phyloP scores from a whole-genome alignment of 2,888 invertebrate genomes.

The Flabesymbios commensalis region DNA sequence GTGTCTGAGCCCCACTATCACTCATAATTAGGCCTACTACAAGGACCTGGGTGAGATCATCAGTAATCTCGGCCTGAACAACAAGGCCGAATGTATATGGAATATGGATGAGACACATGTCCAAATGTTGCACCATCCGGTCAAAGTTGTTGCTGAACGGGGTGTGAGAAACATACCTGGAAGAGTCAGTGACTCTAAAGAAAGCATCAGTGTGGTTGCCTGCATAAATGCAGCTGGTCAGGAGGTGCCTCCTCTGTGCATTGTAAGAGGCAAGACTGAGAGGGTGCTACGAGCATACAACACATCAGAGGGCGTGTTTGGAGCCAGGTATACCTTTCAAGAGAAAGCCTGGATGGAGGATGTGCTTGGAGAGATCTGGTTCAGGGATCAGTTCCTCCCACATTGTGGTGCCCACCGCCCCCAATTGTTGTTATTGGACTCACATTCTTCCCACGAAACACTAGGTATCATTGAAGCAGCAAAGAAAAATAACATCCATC shows the following conservation, averaged over 20 bases:
- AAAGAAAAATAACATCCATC: conserved; percentile 18
- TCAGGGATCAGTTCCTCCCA: conserved; percentile 30
- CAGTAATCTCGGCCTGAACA: background rate
- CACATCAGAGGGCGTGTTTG: conserved; percentile 14
- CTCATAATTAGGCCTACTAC: background rate
- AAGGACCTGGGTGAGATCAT: background rate
- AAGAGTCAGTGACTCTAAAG: background rate
- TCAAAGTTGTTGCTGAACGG: background rate
- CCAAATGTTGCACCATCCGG: background rate
- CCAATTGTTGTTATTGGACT: conserved; percentile 37
- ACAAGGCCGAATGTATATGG: background rate
- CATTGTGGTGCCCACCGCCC: conserved; percentile 36
- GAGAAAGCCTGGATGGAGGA: conserved; percentile 38
- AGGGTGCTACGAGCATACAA: background rate
- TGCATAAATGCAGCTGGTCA: conserved; percentile 1
- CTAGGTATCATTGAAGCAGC: conserved; percentile 31
- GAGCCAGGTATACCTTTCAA: conserved; percentile 30
- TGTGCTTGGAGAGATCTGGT: conserved; percentile 36
- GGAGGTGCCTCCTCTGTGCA: background rate
- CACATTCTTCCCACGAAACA: conserved; percentile 35
- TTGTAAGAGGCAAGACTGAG: background rate
- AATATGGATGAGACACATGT: background rate
- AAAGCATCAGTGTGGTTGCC: background rate
- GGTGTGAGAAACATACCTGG: background rate
- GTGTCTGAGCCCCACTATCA: background rate